Percentiles rank a stretch among this genome's conserved stretches.
Evolutionary conservation across 2,113 vertebrate genomes (phyloP).

Genomic region (Myrmophylax atrothorax): DNA sequence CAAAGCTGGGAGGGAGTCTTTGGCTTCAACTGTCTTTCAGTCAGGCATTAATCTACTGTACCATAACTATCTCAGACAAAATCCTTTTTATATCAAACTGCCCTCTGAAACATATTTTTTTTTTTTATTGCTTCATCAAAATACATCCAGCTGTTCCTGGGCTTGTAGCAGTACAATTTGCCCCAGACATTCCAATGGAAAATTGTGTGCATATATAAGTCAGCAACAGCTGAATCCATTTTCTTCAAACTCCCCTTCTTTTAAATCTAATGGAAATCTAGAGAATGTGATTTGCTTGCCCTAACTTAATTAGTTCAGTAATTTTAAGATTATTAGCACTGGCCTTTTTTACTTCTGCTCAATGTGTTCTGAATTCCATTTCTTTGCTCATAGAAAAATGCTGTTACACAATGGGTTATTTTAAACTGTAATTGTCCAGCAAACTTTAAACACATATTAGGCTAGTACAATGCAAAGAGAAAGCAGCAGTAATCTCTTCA

Average conservation of each 20-base stretch:
- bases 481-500: conserved; percentile 48
- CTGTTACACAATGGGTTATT: conserved; percentile 20
- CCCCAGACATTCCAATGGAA: conserved; percentile 55
- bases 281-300: conserved; percentile 46
- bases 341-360: conserved; percentile 38
- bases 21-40: conserved; percentile 34
- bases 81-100: conserved; percentile 30
- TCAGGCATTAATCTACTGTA: conserved; percentile 18
- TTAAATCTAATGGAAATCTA: conserved; percentile 47
- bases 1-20: background rate
- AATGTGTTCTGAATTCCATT: conserved; percentile 53
- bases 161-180: conserved; percentile 35
- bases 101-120: background rate
- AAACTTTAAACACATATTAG: conserved; percentile 29
- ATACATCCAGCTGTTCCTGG: conserved; percentile 54
- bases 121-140: conserved; percentile 50
- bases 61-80: conserved; percentile 27
- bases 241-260: conserved; percentile 41
- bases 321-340: conserved; percentile 40
- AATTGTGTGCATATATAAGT: conserved; percentile 29
- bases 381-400: conserved; percentile 13
- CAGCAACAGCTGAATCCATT: conserved; percentile 57
- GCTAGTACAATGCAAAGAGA: background rate
- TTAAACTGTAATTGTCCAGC: conserved; percentile 10
- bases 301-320: conserved; percentile 40